phyloP scores from a whole-genome alignment of 2,113 vertebrate genomes.

The Sander vitreus region DNA sequence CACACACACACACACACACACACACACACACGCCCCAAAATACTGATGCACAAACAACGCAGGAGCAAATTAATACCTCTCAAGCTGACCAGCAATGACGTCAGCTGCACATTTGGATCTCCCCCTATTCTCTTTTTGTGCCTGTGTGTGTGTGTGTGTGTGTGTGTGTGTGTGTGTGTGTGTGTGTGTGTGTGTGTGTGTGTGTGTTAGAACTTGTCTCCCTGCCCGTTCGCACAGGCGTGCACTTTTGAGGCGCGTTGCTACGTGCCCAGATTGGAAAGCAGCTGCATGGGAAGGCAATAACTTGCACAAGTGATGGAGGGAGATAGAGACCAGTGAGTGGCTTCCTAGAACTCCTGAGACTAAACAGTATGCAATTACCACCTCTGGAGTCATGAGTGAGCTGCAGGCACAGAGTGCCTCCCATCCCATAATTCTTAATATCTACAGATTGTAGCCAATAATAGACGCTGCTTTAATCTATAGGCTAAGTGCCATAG shows the following conservation, averaged over 20 bases:
- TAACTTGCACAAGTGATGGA: slow-evolving; percentile 39
- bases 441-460: neutral
- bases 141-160: neutral
- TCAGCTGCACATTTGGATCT: slow-evolving; percentile 36
- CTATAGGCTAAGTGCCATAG: too few species aligned
- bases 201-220: neutral
- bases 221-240: slow-evolving; percentile 28
- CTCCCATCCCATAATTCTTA: neutral
- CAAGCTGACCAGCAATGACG: slow-evolving; percentile 52
- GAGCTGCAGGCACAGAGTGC: neutral
- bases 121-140: neutral
- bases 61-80: slow-evolving; percentile 51
- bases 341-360: slow-evolving; percentile 3
- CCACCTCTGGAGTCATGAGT: slow-evolving; percentile 23
- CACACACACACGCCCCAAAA: slow-evolving; percentile 1
- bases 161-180: neutral
- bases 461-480: neutral
- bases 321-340: slow-evolving; percentile 8
- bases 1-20: neutral
- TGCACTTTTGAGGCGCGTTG: slow-evolving; percentile 50
- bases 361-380: slow-evolving; percentile 39
- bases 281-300: slow-evolving; percentile 49
- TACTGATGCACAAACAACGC: slow-evolving; percentile 23
- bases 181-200: neutral
- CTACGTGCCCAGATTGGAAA: slow-evolving; percentile 75